Percentiles rank a stretch among this genome's conserved stretches.
These are phyloP conservation scores for Sturmia bella DNA, from an alignment of 2,888 invertebrate species.

Conservation along the genomic window DNA sequence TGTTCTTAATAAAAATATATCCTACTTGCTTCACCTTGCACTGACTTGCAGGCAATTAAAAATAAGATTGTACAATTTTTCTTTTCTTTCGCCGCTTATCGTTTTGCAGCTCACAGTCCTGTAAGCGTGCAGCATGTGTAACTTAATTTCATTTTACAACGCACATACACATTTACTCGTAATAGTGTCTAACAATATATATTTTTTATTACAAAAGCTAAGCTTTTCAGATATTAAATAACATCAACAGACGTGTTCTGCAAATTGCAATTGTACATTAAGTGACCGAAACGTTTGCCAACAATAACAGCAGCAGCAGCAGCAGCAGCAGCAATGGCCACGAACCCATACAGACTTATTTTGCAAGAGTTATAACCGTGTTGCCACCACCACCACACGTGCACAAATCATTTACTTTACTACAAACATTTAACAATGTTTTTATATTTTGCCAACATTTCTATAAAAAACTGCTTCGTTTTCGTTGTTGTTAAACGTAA, in stretches of 20 bases:
- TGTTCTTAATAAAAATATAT: too few species aligned
- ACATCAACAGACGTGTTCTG: conserved; percentile 65
- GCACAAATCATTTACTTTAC: conserved; percentile 39
- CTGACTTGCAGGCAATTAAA: background rate
- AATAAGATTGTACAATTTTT: background rate
- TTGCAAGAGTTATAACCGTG: conserved; percentile 30
- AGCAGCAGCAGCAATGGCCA: conserved; percentile 1
- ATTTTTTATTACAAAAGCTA: conserved; percentile 33
- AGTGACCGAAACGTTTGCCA: conserved; percentile 61
- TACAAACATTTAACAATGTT: too few species aligned
- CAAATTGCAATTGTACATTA: conserved; percentile 67
- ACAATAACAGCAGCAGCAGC: conserved; percentile 21
- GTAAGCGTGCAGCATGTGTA: background rate
- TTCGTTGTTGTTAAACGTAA: conserved; percentile 44
- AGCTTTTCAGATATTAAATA: conserved; percentile 62
- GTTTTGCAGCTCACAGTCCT: too few species aligned
- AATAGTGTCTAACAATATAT: background rate
- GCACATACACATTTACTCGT: background rate
- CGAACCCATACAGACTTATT: background rate
- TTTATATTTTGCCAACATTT: too few species aligned
- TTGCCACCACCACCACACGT: conserved; percentile 18
- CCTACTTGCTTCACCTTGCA: background rate
- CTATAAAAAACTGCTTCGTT: background rate
- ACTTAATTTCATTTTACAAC: background rate
- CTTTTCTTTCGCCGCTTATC: background rate